A percentile compares a stretch with the other conserved stretches of the same genome.
Conservation (phyloP, 1,140 invertebrate species). For the Paracyclopina nana region DNA sequence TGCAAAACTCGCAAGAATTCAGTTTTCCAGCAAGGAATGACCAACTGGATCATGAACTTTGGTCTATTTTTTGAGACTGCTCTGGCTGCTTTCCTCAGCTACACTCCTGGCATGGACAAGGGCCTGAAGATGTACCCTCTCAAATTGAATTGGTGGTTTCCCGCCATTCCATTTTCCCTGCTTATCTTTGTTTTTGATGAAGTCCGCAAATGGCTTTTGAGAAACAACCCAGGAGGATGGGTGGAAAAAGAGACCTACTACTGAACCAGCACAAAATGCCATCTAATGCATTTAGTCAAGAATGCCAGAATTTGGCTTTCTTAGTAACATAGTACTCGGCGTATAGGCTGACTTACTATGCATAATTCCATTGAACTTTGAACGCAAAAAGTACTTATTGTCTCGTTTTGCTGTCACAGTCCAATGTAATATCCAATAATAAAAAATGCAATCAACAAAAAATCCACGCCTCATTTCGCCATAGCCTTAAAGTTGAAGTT, state of each 20-base stretch:
- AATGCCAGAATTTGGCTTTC: no score
- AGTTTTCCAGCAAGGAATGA: slow-evolving; percentile 43
- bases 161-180: slow-evolving; percentile 48
- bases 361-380: no score
- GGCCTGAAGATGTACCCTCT: slow-evolving; percentile 36
- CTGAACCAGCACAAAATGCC: slow-evolving; percentile 29
- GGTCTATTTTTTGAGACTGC: slow-evolving; percentile 52
- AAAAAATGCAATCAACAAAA: no score
- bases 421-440: no score
- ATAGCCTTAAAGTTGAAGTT: neutral
- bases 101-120: slow-evolving; percentile 46
- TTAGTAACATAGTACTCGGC: no score
- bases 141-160: slow-evolving; percentile 48
- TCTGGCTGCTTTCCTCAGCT: slow-evolving; percentile 43
- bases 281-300: no score
- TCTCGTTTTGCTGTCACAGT: no score
- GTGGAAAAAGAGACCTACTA: slow-evolving; percentile 60
- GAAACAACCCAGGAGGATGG: slow-evolving; percentile 41
- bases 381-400: no score
- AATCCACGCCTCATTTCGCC: no score
- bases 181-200: slow-evolving; percentile 60
- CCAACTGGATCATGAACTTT: slow-evolving; percentile 55
- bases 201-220: slow-evolving; percentile 40
- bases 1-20: slow-evolving; percentile 43
- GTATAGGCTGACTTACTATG: no score